Conservation (phyloP, 2,113 vertebrate genomes). For the Bujurquina vittata region DNA sequence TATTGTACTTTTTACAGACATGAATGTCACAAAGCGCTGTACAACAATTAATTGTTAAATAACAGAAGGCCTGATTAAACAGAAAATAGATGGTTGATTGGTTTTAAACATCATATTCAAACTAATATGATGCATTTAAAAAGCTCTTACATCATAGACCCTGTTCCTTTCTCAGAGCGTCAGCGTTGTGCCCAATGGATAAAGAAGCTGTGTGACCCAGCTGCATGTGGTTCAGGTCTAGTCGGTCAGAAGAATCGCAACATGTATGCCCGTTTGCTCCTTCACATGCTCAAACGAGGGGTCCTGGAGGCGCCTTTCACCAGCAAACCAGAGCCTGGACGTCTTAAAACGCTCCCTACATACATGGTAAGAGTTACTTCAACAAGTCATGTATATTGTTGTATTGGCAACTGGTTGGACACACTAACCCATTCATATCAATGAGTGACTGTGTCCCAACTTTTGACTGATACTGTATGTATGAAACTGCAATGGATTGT, state of each 20-base stretch:
- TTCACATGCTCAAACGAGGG: constrained; percentile 91
- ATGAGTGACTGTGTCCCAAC: not conserved
- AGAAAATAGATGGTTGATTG: too few species aligned
- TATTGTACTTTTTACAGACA: too few species aligned
- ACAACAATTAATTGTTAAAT: too few species aligned
- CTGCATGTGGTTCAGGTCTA: constrained; percentile 79
- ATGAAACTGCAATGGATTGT: not conserved
- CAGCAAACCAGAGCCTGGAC: constrained; percentile 86
- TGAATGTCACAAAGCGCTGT: too few species aligned
- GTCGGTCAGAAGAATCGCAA: constrained; percentile 89
- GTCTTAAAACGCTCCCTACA: constrained; percentile 85
- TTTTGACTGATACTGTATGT: not conserved
- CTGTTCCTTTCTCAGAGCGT: constrained; percentile 77
- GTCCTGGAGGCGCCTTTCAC: constrained; percentile 88
- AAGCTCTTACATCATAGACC: not conserved
- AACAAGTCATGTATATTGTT: not conserved
- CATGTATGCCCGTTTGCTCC: constrained; percentile 85
- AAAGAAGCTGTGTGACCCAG: constrained; percentile 91
- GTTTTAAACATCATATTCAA: not conserved
- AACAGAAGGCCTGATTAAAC: too few species aligned
- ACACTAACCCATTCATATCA: not conserved
- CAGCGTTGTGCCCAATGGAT: constrained; percentile 92
- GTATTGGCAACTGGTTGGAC: not conserved
- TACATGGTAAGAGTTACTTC: constrained; percentile 85
- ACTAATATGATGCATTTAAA: not conserved